Percentiles rank a stretch among this genome's conserved stretches.
phyloP scores from a whole-genome alignment of 2,113 vertebrate genomes.

The Tringa solitaria region DNA sequence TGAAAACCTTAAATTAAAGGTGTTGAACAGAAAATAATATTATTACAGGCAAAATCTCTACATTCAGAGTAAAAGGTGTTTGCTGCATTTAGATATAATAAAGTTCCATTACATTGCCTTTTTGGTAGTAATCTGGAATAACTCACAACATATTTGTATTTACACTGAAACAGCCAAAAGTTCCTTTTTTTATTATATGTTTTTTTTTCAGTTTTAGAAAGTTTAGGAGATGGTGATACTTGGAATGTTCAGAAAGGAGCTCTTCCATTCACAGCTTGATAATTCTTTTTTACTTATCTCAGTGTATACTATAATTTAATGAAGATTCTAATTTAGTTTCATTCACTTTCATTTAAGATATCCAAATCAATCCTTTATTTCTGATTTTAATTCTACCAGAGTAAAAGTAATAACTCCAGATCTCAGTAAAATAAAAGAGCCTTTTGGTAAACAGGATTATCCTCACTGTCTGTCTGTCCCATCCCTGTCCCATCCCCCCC shows the following conservation, averaged over 20 bases:
- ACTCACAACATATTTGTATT: background rate
- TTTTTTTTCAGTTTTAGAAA: background rate
- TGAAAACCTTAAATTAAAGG: background rate
- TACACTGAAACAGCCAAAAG: background rate
- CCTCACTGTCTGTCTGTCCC: too few species aligned
- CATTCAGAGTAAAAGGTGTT: background rate
- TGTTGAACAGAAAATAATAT: background rate
- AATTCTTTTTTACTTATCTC: background rate
- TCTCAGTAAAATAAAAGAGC: background rate
- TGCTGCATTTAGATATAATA: background rate
- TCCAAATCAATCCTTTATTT: background rate
- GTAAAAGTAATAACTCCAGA: background rate
- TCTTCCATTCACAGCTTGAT: background rate
- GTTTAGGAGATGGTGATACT: background rate
- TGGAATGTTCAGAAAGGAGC: background rate
- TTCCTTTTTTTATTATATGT: background rate
- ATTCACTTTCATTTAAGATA: background rate
- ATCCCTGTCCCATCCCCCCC: too few species aligned
- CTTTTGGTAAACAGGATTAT: background rate
- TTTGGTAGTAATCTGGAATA: background rate
- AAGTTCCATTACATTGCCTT: background rate
- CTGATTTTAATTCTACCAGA: background rate
- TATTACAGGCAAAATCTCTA: background rate
- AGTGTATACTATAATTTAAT: background rate
- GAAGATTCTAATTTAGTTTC: background rate